These are phyloP conservation scores for Leucozona laternaria DNA, from an alignment of 2,888 invertebrate genomes.

Conservation along the genomic window DNA sequence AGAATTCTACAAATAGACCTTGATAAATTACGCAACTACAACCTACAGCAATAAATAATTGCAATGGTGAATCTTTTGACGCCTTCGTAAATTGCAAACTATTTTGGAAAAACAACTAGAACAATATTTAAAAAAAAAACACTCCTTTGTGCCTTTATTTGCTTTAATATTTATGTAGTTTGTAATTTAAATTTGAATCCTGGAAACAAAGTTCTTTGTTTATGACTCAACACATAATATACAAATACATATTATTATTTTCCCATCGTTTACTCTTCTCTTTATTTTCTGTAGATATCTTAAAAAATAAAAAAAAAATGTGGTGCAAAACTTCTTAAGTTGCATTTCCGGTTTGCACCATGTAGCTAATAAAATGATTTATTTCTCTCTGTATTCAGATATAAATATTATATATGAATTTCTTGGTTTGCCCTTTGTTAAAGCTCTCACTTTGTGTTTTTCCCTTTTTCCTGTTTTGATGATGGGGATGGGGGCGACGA, in stretches of 20 bases:
- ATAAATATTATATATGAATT: conserved; percentile 33
- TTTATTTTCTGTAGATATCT: conserved; percentile 2
- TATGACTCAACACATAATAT: conserved; percentile 22
- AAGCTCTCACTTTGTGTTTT: conserved; percentile 43
- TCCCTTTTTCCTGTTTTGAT: neutral
- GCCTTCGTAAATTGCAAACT: neutral
- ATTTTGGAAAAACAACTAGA: neutral
- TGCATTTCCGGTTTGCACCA: conserved; percentile 53
- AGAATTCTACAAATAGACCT: too few relatives aligned
- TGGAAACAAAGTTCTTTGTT: conserved; percentile 6
- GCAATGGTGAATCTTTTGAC: neutral
- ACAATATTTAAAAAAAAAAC: neutral
- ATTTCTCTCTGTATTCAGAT: conserved; percentile 56
- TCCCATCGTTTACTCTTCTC: conserved; percentile 23
- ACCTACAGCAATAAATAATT: neutral
- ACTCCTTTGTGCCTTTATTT: neutral
- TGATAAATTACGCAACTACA: too few relatives aligned
- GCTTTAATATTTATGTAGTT: neutral
- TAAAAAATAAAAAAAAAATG: neutral
- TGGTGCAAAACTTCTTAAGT: neutral
- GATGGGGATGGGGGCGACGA: conserved; percentile 48
- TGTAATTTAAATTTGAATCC: neutral
- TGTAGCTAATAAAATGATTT: conserved; percentile 68
- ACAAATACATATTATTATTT: neutral
- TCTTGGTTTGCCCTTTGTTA: conserved; percentile 59